Evolutionary conservation across 2,797 vertebrate species (phyloP), one percentile per base, ranked within the genome.

Genomic region (Mormyrus proboscirostris): DNA sequence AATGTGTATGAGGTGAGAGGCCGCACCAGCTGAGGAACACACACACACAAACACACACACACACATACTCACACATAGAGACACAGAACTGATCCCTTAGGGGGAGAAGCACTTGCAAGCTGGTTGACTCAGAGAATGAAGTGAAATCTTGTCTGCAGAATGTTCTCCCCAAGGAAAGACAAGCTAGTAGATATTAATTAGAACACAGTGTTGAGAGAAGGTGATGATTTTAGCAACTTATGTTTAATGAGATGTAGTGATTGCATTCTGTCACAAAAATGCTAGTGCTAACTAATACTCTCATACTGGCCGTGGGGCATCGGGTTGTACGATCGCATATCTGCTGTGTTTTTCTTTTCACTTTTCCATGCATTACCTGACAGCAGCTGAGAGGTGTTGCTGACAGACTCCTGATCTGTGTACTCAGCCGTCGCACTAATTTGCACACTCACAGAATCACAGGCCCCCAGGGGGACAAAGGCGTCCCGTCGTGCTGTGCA

Each of bases 1-100:
- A 98, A 98, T 0, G 94, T 99, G 83, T 99, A 99, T 93, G 98
- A 99, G 97, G 98, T 98, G 94, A 95, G 95, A 88, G 62, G 49
- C 49, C 79, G 1, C 16, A 87, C 33, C 25, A 29, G 25, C 3
- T 12, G 69, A 79, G 5, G 9, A 19, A 79, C 8, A 73, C 14
- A 51, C 62, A 76, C 12, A 76, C 25, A 19, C 29, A 88, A 5
- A 51, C 47, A 33, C 9, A 59, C 12, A 55, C 49, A 19, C 25
- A 88, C 19, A 29, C 59, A 9, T 2, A 53, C 3, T 16, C 0
- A 5, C 53, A 55, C 44, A 88, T 25, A 19, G 5, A 29, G 16
- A 3, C 22, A 19, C 12, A 53, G 5, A 12, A 16, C 59, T 47
- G 33, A 49, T 55, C 41, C 41, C 7, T 59, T 25, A 3, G 38